Percentiles rank a stretch among this genome's conserved stretches.
Conservation (phyloP, 2,888 invertebrate genomes). For the Morinoia aosen region DNA sequence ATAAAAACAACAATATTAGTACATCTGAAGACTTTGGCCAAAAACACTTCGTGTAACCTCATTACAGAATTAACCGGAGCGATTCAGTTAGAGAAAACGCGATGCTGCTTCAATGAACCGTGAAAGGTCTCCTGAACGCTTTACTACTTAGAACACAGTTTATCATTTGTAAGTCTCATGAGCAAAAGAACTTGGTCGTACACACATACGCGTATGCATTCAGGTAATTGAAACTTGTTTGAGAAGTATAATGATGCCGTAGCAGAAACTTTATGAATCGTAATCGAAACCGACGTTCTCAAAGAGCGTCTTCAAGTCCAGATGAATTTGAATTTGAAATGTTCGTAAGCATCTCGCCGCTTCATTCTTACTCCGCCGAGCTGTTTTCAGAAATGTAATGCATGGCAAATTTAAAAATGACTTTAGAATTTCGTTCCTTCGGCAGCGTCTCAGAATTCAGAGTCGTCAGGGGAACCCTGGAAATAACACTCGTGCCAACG, state of each 20-base stretch:
- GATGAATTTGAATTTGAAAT: neutral
- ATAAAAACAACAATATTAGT: neutral
- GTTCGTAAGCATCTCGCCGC: neutral
- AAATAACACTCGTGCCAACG: neutral
- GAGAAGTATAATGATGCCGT: neutral
- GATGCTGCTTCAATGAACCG: neutral
- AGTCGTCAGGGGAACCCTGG: neutral
- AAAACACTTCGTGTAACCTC: neutral
- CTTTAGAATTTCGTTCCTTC: neutral
- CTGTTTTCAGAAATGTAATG: neutral
- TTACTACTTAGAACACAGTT: neutral
- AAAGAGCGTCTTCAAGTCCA: neutral
- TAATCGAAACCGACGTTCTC: neutral
- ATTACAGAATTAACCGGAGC: neutral
- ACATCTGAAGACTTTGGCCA: neutral
- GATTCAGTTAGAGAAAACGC: neutral
- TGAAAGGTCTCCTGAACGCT: neutral
- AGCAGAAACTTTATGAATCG: neutral
- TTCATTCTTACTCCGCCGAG: neutral
- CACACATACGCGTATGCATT: neutral
- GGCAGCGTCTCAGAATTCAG: neutral
- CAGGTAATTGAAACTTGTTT: neutral
- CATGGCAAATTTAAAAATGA: neutral
- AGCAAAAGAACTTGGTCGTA: neutral
- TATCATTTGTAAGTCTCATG: neutral